Conservation (phyloP, 2,888 invertebrate genomes). For the Gryllus longicercus region DNA sequence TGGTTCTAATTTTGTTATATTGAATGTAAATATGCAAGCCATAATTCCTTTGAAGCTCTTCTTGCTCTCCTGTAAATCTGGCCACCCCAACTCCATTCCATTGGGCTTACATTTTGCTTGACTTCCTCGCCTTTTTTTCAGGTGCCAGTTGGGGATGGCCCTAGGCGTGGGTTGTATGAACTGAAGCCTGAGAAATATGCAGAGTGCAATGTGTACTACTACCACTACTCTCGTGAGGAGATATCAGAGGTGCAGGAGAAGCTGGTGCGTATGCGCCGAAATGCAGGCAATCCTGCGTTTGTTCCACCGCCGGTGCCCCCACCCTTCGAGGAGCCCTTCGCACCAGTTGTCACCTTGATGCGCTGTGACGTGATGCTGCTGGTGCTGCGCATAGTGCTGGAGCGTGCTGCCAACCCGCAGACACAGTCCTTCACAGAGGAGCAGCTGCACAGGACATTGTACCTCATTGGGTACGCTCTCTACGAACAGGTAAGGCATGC, state of each 20-base stretch:
- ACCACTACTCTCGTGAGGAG: conserved; percentile 93
- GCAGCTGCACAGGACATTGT: conserved; percentile 87
- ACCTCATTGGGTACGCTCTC: conserved; percentile 87
- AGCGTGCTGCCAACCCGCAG: conserved; percentile 67
- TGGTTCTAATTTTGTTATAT: too few species aligned
- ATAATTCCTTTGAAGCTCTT: too few species aligned
- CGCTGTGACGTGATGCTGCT: conserved; percentile 87
- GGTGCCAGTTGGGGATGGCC: conserved; percentile 65
- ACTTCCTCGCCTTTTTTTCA: conserved; percentile 63
- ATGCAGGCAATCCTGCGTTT: conserved; percentile 73
- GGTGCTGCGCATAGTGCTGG: conserved; percentile 73
- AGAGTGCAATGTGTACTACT: conserved; percentile 95
- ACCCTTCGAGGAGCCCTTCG: conserved; percentile 71
- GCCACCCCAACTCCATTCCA: too few species aligned
- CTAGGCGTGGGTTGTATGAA: conserved; percentile 79
- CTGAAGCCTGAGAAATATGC: conserved; percentile 78
- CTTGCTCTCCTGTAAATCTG: too few species aligned
- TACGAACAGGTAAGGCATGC: conserved; percentile 70
- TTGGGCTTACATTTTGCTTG: too few species aligned
- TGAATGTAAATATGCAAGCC: too few species aligned
- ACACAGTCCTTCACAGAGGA: conserved; percentile 82
- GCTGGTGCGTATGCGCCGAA: conserved; percentile 79
- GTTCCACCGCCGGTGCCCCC: conserved; percentile 88
- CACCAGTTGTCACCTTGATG: conserved; percentile 74
- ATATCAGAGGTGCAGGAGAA: conserved; percentile 87